phyloP scores from a whole-genome alignment of 2,888 invertebrate genomes.

The Emesis furor region DNA sequence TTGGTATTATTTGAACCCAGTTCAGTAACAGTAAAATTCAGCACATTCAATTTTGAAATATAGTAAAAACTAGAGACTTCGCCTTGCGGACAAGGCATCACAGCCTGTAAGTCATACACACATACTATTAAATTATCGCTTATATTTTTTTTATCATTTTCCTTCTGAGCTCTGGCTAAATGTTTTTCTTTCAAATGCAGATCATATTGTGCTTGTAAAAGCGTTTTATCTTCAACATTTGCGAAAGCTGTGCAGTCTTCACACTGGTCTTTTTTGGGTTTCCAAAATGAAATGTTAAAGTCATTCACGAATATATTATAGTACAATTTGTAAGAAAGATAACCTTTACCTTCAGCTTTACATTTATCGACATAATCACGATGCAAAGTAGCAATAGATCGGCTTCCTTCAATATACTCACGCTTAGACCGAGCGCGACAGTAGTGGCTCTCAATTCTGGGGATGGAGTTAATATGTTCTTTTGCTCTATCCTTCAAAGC shows the following conservation, averaged over 20 bases:
- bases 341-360: constrained; percentile 34
- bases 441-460: constrained; percentile 29
- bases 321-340: constrained; percentile 52
- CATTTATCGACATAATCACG: constrained; percentile 33
- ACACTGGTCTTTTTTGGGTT: constrained; percentile 66
- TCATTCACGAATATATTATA: constrained; percentile 60
- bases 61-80: constrained; percentile 44
- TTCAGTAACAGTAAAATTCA: constrained; percentile 38
- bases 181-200: constrained; percentile 31
- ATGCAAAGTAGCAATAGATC: constrained; percentile 26
- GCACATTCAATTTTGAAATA: constrained; percentile 41
- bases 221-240: constrained; percentile 43
- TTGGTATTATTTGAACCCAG: constrained; percentile 29
- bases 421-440: constrained; percentile 18
- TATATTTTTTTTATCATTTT: constrained; percentile 34
- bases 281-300: constrained; percentile 57
- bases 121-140: neutral
- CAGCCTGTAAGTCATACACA: constrained; percentile 7
- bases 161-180: constrained; percentile 33
- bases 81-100: constrained; percentile 39
- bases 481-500: constrained; percentile 8
- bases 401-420: constrained; percentile 33
- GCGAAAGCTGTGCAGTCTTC: constrained; percentile 57
- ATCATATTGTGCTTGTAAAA: constrained; percentile 19
- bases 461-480: constrained; percentile 20